These are phyloP conservation scores for Tetragnatha montana DNA, from an alignment of 2,888 invertebrate genomes.

Conservation along the genomic window DNA sequence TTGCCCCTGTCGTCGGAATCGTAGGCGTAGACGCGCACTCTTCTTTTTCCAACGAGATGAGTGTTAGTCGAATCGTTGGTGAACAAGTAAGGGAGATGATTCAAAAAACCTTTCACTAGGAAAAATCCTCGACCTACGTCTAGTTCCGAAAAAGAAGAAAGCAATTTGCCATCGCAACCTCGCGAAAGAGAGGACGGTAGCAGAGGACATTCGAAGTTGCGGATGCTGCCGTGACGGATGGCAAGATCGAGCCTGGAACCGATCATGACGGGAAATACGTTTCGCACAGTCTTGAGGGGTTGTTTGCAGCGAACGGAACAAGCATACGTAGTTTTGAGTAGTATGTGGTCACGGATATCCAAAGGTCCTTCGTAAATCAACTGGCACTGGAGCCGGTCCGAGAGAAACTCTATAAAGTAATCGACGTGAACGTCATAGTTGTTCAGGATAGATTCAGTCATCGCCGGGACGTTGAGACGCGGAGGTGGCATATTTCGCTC, in stretches of 20 bases:
- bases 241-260: conserved; percentile 11
- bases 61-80: conserved; percentile 20
- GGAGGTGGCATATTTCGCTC: conserved; percentile 9
- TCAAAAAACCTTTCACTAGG: neutral
- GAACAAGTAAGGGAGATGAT: neutral
- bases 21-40: conserved; percentile 6
- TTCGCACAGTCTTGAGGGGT: neutral
- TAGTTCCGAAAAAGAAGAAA: neutral
- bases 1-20: conserved; percentile 16
- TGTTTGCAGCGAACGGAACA: neutral
- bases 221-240: neutral
- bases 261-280: conserved; percentile 12
- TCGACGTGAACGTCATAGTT: conserved; percentile 7
- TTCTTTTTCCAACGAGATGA: neutral
- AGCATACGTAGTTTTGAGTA: neutral
- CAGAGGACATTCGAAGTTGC: neutral
- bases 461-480: neutral
- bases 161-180: neutral
- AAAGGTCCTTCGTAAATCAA: conserved; percentile 7
- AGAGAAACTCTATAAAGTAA: neutral
- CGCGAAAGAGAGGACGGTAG: neutral
- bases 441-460: neutral
- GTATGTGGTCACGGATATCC: neutral
- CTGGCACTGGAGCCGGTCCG: neutral
- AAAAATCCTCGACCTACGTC: conserved; percentile 4